Evolutionary conservation across 92 coral and sea anemone genomes (phyloP).

Genomic region (Parazoanthus darwini): DNA sequence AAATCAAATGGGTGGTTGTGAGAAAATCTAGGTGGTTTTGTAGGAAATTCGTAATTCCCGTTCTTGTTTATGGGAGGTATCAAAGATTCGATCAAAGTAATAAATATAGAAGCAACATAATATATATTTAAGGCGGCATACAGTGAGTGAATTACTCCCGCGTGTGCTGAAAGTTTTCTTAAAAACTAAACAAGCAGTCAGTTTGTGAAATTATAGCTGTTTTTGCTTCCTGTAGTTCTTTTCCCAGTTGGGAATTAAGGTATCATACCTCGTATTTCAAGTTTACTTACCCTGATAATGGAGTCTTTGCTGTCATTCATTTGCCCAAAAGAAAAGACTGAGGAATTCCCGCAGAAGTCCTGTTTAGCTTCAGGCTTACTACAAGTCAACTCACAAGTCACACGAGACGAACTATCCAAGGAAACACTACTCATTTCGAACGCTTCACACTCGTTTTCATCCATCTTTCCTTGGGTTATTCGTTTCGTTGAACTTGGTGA

Average conservation of each 20-base stretch:
- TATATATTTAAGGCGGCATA: slow-evolving; percentile 8
- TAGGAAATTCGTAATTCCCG: background rate
- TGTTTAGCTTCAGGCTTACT: no score
- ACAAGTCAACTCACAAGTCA: no score
- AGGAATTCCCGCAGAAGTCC: no score
- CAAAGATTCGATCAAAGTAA: background rate
- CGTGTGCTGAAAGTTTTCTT: slow-evolving; percentile 8
- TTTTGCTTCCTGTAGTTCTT: background rate
- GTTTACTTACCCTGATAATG: background rate
- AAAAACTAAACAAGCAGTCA: background rate
- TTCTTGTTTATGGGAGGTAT: background rate
- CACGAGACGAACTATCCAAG: no score
- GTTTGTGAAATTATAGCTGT: background rate
- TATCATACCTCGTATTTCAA: background rate
- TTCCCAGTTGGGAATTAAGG: background rate
- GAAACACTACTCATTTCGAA: no score
- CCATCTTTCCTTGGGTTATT: no score
- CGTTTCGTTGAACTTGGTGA: no score
- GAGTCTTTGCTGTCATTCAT: background rate
- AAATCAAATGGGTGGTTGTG: slow-evolving; percentile 39
- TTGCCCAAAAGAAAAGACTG: background rate
- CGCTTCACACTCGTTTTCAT: no score
- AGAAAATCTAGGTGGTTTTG: slow-evolving; percentile 1
- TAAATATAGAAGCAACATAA: background rate
- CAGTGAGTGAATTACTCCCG: background rate